Percentiles rank a stretch among this genome's conserved stretches.
phyloP scores from a whole-genome alignment of 2,797 vertebrate species.

The Melanogrammus aeglefinus region DNA sequence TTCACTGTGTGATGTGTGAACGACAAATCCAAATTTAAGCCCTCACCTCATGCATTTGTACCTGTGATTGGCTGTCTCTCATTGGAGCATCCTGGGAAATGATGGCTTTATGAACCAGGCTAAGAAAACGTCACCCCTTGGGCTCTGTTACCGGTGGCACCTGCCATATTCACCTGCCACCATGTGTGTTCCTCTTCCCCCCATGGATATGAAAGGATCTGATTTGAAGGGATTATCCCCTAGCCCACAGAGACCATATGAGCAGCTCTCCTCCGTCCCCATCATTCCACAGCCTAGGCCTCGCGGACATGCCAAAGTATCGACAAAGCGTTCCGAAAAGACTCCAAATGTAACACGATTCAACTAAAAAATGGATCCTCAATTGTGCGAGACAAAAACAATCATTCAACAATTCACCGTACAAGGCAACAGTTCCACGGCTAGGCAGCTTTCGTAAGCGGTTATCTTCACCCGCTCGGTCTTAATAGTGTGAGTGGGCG shows the following conservation, averaged over 20 bases:
- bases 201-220: constrained; percentile 47
- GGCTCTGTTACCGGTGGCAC: constrained; percentile 40
- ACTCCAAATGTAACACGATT: no score
- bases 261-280: constrained; percentile 25
- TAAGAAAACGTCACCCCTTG: constrained; percentile 47
- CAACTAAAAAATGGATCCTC: no score
- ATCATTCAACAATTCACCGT: neutral
- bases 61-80: neutral
- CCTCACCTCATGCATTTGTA: no score
- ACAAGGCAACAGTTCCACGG: no score
- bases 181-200: constrained; percentile 45
- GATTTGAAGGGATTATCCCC: constrained; percentile 62
- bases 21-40: neutral
- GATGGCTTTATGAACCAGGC: constrained; percentile 24
- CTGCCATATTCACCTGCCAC: constrained; percentile 44
- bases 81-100: constrained; percentile 7
- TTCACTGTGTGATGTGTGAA: neutral
- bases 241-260: constrained; percentile 62
- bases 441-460: no score
- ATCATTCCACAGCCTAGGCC: constrained; percentile 32
- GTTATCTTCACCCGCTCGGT: neutral
- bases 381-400: neutral
- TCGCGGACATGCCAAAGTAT: constrained; percentile 22
- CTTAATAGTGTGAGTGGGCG: constrained; percentile 22
- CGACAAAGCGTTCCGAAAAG: neutral